Conservation (phyloP, 2,888 invertebrate genomes). For the Synanthedon formicaeformis region DNA sequence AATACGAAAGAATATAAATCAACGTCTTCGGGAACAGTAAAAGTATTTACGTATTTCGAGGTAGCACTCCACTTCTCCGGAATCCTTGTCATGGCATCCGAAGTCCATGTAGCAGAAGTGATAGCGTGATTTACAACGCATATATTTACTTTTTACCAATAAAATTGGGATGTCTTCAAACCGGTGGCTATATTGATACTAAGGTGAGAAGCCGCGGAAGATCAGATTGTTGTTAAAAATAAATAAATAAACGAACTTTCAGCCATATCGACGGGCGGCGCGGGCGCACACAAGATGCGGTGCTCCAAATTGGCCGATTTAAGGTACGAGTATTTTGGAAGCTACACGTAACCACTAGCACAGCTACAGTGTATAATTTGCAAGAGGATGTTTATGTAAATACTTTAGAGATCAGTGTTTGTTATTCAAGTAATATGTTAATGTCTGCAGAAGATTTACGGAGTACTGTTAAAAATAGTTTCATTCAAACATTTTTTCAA, state of each 20-base stretch:
- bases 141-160: slow-evolving; percentile 26
- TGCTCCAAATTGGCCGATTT: slow-evolving; percentile 50
- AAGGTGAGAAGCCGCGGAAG: slow-evolving; percentile 43
- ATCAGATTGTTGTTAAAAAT: slow-evolving; percentile 49
- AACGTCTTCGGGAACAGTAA: slow-evolving; percentile 44
- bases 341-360: slow-evolving; percentile 14
- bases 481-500: too few relatives aligned
- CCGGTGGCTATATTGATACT: slow-evolving; percentile 55
- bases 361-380: slow-evolving; percentile 30
- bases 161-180: slow-evolving; percentile 48
- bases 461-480: background rate
- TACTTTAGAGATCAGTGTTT: slow-evolving; percentile 17
- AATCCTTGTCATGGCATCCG: slow-evolving; percentile 75
- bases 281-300: slow-evolving; percentile 43
- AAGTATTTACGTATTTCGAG: slow-evolving; percentile 75
- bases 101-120: slow-evolving; percentile 66
- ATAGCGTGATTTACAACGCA: slow-evolving; percentile 34
- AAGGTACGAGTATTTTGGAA: slow-evolving; percentile 34
- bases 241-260: slow-evolving; percentile 63
- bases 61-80: slow-evolving; percentile 78
- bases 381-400: slow-evolving; percentile 56
- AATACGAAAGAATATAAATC: slow-evolving; percentile 48
- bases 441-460: slow-evolving; percentile 1
- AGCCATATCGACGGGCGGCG: slow-evolving; percentile 46
- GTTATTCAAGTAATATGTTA: slow-evolving; percentile 20